Conservation (phyloP, 2,888 invertebrate species). For the Andrena bicolor region DNA sequence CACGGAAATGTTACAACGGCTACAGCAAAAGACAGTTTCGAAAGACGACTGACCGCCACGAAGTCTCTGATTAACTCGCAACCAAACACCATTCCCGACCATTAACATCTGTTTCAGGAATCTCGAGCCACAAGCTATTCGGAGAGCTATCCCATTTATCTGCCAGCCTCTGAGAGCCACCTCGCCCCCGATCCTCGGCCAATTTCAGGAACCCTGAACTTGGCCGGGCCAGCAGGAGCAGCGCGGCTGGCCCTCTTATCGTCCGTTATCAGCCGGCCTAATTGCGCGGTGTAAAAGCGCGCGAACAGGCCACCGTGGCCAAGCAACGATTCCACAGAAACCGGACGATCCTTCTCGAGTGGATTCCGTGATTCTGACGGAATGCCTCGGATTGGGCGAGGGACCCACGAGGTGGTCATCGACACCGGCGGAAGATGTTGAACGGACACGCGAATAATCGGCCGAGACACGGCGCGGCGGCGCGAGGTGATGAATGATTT, state of each 20-base stretch:
- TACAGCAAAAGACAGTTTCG: no score
- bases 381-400: neutral
- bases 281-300: conserved; percentile 51
- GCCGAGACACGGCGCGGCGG: conserved; percentile 22
- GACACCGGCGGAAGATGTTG: conserved; percentile 23
- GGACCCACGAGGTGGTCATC: neutral
- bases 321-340: neutral
- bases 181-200: neutral
- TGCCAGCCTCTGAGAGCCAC: conserved; percentile 3
- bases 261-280: conserved; percentile 34
- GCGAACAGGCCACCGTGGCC: conserved; percentile 10
- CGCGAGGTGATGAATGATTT: conserved; percentile 60
- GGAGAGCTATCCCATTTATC: conserved; percentile 29
- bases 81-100: conserved; percentile 22
- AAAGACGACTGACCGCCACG: neutral
- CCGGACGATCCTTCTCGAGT: neutral
- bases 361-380: neutral
- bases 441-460: conserved; percentile 54
- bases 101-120: conserved; percentile 39
- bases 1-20: neutral
- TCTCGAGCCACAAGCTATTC: conserved; percentile 13
- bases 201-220: conserved; percentile 9
- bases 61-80: conserved; percentile 20
- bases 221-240: neutral
- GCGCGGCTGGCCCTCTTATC: conserved; percentile 28